Conservation (phyloP, 2,797 vertebrate genomes). For the Dipus sagitta region DNA sequence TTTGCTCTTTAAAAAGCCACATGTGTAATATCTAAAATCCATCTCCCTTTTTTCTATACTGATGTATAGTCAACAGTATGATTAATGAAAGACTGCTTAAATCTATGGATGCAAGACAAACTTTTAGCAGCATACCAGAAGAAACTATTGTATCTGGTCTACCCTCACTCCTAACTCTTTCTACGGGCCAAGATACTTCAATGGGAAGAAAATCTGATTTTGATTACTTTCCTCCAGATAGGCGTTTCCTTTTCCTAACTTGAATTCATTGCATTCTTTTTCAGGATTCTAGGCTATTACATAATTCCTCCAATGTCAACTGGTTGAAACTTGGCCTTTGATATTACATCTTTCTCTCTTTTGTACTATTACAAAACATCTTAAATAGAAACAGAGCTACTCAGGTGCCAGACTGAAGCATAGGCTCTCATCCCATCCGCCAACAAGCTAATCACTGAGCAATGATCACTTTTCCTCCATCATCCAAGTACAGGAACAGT, state of each 20-base stretch:
- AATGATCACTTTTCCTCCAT: neutral
- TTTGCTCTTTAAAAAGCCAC: conserved; percentile 22
- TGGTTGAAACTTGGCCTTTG: conserved; percentile 65
- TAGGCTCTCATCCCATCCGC: neutral
- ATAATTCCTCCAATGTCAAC: conserved; percentile 79
- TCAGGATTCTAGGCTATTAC: conserved; percentile 73
- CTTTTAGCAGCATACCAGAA: conserved; percentile 21
- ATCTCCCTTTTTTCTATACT: conserved; percentile 47
- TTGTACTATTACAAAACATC: conserved; percentile 70
- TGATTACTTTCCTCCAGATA: conserved; percentile 72
- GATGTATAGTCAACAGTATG: conserved; percentile 9
- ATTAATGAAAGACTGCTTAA: conserved; percentile 35
- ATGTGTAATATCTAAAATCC: conserved; percentile 48
- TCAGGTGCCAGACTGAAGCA: conserved; percentile 6
- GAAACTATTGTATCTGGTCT: conserved; percentile 30
- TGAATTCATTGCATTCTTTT: conserved; percentile 77
- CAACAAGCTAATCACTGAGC: conserved; percentile 30
- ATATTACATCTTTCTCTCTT: conserved; percentile 53
- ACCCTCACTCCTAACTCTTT: conserved; percentile 34
- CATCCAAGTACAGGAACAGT: neutral
- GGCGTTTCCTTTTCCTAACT: conserved; percentile 64
- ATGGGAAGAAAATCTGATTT: conserved; percentile 72
- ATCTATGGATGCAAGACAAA: neutral
- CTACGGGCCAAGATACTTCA: conserved; percentile 51
- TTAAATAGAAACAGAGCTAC: conserved; percentile 73